These are phyloP conservation scores for Hapalemur alaotrensis DNA, from an alignment of 2,797 vertebrate species.

Conservation along the genomic window DNA sequence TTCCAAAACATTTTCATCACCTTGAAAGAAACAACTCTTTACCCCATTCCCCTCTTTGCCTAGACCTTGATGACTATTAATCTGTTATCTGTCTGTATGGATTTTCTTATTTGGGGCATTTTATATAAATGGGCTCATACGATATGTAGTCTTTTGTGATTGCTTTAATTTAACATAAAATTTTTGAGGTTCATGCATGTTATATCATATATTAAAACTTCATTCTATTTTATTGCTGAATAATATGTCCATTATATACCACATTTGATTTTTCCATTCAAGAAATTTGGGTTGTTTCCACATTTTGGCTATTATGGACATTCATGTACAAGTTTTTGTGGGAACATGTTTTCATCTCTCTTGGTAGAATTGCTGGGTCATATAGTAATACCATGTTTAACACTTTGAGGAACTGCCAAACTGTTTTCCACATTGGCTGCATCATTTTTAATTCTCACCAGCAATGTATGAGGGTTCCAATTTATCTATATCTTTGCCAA, in stretches of 20 bases:
- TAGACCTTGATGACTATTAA: neutral
- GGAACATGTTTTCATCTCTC: neutral
- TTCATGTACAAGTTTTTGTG: neutral
- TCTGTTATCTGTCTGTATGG: neutral
- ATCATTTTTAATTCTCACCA: neutral
- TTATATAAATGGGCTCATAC: neutral
- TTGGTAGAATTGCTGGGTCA: neutral
- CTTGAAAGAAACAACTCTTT: neutral
- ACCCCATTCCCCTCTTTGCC: neutral
- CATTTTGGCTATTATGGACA: neutral
- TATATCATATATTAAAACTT: neutral
- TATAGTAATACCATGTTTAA: neutral
- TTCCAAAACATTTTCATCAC: neutral
- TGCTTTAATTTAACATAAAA: neutral
- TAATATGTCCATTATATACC: neutral
- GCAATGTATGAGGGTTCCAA: neutral
- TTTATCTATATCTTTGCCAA: neutral
- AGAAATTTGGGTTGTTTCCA: neutral
- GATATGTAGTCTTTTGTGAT: neutral
- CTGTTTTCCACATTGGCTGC: neutral
- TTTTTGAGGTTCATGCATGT: neutral
- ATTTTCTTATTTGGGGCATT: neutral
- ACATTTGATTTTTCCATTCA: neutral
- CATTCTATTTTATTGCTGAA: neutral
- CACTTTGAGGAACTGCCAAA: neutral